A percentile compares a stretch with the other conserved stretches of the same genome.
Evolutionary conservation across 2,113 vertebrate species (phyloP).

Genomic region (Anthoscopus minutus): DNA sequence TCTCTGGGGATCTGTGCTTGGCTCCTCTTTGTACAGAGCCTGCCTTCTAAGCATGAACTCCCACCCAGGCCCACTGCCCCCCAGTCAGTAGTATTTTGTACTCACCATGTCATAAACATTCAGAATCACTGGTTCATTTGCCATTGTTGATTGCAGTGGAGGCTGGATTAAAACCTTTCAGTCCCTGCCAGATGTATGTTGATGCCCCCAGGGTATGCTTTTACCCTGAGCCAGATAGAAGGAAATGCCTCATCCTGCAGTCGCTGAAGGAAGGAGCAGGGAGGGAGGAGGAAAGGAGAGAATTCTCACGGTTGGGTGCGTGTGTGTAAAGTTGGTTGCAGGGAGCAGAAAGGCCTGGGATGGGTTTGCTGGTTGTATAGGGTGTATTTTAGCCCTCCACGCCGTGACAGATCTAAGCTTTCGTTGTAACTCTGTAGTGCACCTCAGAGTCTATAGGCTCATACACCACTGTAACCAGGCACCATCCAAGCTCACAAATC

Average conservation of each 20-base stretch:
- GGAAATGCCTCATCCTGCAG: conserved; percentile 31
- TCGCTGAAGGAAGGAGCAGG: neutral
- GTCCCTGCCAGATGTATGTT: conserved; percentile 51
- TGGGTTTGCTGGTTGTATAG: neutral
- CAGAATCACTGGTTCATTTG: conserved; percentile 92
- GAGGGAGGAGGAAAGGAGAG: neutral
- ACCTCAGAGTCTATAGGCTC: neutral
- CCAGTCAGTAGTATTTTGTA: neutral
- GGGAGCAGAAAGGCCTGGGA: neutral
- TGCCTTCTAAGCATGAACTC: neutral
- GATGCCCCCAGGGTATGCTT: conserved; percentile 45
- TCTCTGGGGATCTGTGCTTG: neutral
- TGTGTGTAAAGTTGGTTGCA: neutral
- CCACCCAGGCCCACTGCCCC: neutral
- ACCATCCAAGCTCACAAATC: neutral
- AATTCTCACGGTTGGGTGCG: neutral
- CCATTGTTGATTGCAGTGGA: conserved; percentile 75
- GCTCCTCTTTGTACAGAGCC: neutral
- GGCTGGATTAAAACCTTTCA: conserved; percentile 19
- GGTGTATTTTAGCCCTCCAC: neutral
- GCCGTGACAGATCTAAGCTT: neutral
- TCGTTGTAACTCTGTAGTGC: conserved; percentile 12
- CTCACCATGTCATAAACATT: conserved; percentile 97
- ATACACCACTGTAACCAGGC: neutral
- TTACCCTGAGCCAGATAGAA: conserved; percentile 31